Conservation (phyloP, 2,888 invertebrate genomes). For the Mechanitis mazaeus region DNA sequence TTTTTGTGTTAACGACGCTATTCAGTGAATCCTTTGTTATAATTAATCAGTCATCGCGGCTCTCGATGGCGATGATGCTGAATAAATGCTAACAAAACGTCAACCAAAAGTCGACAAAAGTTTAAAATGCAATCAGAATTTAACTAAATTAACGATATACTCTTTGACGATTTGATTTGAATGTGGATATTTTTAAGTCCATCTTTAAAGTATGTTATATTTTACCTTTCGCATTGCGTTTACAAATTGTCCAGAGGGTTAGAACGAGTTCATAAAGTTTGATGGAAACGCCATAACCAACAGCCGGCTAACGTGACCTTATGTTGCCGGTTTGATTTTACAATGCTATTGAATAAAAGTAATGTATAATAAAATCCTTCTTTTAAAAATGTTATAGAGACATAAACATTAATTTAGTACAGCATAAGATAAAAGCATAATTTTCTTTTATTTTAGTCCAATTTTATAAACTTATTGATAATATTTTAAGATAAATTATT, state of each 20-base stretch:
- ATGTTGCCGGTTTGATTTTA: conserved; percentile 10
- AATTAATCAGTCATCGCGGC: conserved; percentile 20
- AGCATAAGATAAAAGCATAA: no score
- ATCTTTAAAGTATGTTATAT: conserved; percentile 1
- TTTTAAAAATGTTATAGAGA: no score
- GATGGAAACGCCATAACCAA: conserved; percentile 25
- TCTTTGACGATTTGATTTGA: neutral
- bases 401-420: no score
- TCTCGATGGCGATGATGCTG: conserved; percentile 16
- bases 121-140: neutral
- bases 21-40: conserved; percentile 14
- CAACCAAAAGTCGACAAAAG: conserved; percentile 8
- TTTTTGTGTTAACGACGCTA: conserved; percentile 10
- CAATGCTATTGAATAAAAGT: conserved; percentile 9
- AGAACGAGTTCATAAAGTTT: conserved; percentile 27
- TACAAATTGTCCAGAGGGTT: conserved; percentile 25
- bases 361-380: no score
- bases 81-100: conserved; percentile 17
- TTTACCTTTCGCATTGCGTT: conserved; percentile 16
- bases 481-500: no score
- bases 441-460: no score
- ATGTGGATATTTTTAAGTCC: conserved; percentile 1
- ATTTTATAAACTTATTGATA: no score
- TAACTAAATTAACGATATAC: neutral
- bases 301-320: conserved; percentile 14